Evolutionary conservation across 1,140 invertebrate species (phyloP), one percentile per base, ranked within the genome.

Genomic region (Penaeus japonicus): DNA sequence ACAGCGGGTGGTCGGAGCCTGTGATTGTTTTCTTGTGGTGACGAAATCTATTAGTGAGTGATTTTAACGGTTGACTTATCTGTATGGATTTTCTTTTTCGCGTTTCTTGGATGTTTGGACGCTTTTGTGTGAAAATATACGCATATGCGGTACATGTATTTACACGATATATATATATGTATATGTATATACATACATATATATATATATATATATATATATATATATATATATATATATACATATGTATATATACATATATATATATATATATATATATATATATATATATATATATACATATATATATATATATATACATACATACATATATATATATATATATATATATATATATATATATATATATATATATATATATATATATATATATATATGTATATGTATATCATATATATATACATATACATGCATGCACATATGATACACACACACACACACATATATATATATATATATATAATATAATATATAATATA

Each of bases 211-310:
- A 70, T 70, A n/a, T 70, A 70, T 70, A 70, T 70, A n/a, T n/a
- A 70, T n/a, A 70, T 70, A 70, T 70, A 70, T 70, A n/a, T 70
- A 70, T 70, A 70, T 70, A 70, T 70, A 70, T n/a, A 70, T 70
- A 22, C 22, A 70, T 70, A 70, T 70, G n/a, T 70, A 70, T 70
- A 20, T 70, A 70, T 70, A 70, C 2, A 27, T 70, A 70, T 70
- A n/a, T n/a, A 70, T n/a, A 70, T 30, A 70, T n/a, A 70, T n/a
- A 70, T 30, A 70, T n/a, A 70, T n/a, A 70, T 70, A 70, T 70
- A 70, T 70, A 70, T 70, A 17, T 70, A 70, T 70, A 2, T 70
- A 27, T 70, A 70, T 70, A 70, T 70, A 24, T 70, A 70, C n/a
- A 70, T 70, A 70, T 24, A 70, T 70, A 70, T 70, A 70, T 24